Conservation (phyloP, 2,888 invertebrate species). For the Stenodera caucasica region DNA sequence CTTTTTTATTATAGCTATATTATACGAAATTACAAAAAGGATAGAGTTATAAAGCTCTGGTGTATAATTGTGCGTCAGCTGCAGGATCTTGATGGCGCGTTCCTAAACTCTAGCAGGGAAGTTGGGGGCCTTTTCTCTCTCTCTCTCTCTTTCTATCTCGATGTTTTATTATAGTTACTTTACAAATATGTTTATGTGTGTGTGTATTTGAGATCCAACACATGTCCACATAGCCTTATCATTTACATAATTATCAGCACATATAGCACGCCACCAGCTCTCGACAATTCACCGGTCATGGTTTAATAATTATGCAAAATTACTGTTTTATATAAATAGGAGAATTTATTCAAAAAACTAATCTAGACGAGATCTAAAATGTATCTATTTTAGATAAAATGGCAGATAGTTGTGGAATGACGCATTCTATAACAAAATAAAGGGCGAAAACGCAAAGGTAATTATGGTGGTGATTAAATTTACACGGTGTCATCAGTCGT, state of each 20-base stretch:
- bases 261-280: conserved; percentile 19
- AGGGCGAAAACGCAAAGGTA: too few species aligned
- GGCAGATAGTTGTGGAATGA: conserved; percentile 42
- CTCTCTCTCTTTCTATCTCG: neutral
- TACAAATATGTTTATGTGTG: neutral
- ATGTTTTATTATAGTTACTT: too few species aligned
- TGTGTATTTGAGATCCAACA: conserved; percentile 16
- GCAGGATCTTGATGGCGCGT: conserved; percentile 49
- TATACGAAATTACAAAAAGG: conserved; percentile 21
- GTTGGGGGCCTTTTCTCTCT: conserved; percentile 10
- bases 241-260: conserved; percentile 27
- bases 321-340: neutral
- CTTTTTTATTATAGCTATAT: conserved; percentile 12
- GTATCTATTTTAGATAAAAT: conserved; percentile 54
- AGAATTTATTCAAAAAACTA: conserved; percentile 24
- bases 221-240: conserved; percentile 27
- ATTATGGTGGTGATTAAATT: conserved; percentile 38
- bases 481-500: conserved; percentile 33
- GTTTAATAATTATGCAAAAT: conserved; percentile 8
- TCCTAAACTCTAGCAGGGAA: conserved; percentile 37
- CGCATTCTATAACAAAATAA: conserved; percentile 31
- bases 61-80: conserved; percentile 44
- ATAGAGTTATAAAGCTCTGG: conserved; percentile 18
- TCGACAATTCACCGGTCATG: neutral
- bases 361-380: conserved; percentile 51